Conservation (phyloP, 2,113 vertebrate species). For the Bos taurus region ARS-UCD2.0 NC_037331.1:65092501-65093000, state of each 20-base stretch:
- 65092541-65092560: conserved; percentile 97
- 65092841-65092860: conserved; percentile 94
- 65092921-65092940: conserved; percentile 95
- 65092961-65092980: conserved; percentile 93
- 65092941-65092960: conserved; percentile 98
- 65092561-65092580: conserved; percentile 96
- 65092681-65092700: conserved; percentile 90
- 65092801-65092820: conserved; percentile 95
- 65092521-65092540: conserved; percentile 96
- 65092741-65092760: conserved; percentile 88
- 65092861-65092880: conserved; percentile 94
- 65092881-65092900: conserved; percentile 99
- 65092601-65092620: conserved; percentile 99
- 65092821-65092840: conserved; percentile 94
- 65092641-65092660: conserved; percentile 95
- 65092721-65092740: conserved; percentile 91
- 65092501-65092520: conserved; percentile 99
- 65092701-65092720: conserved; percentile 91
- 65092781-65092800: conserved; percentile 95
- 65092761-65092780: conserved; percentile 92
- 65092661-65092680: conserved; percentile 91
- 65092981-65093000: conserved; percentile 93
- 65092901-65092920: conserved; percentile 98
- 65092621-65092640: conserved; percentile 98
- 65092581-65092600: conserved; percentile 99